Evolutionary conservation across 2,797 vertebrate genomes (phyloP).

Genomic region (Gouania willdenowi): DNA sequence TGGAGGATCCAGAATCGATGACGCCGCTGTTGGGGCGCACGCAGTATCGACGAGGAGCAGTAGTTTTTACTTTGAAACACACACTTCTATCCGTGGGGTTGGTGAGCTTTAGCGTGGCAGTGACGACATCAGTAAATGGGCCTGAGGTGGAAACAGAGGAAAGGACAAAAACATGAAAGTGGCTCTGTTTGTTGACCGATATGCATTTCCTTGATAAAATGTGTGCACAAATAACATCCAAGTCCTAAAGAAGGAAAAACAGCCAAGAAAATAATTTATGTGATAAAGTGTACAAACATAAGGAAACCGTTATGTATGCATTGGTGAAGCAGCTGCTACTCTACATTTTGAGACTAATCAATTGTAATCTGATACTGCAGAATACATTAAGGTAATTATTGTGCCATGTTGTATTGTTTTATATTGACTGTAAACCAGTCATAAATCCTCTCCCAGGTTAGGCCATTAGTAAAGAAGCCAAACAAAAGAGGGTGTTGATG

Average conservation of each 20-base stretch:
- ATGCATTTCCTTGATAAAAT: not conserved
- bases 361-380: no score
- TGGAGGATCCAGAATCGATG: constrained; percentile 85
- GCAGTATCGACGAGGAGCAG: constrained; percentile 92
- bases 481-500: no score
- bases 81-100: constrained; percentile 93
- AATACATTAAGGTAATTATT: no score
- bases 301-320: no score
- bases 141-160: constrained; percentile 67
- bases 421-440: no score
- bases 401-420: no score
- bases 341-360: no score
- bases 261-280: not conserved
- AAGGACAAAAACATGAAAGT: not conserved
- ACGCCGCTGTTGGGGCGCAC: constrained; percentile 94
- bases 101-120: constrained; percentile 89
- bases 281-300: not conserved
- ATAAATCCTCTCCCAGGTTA: no score
- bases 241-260: not conserved
- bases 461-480: no score
- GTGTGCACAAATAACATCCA: not conserved
- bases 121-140: constrained; percentile 94
- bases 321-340: no score
- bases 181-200: not conserved
- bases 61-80: constrained; percentile 97